Base-by-base conservation (phyloP, 2,888 invertebrate genomes). In the Agrypnus murinus region DNA sequence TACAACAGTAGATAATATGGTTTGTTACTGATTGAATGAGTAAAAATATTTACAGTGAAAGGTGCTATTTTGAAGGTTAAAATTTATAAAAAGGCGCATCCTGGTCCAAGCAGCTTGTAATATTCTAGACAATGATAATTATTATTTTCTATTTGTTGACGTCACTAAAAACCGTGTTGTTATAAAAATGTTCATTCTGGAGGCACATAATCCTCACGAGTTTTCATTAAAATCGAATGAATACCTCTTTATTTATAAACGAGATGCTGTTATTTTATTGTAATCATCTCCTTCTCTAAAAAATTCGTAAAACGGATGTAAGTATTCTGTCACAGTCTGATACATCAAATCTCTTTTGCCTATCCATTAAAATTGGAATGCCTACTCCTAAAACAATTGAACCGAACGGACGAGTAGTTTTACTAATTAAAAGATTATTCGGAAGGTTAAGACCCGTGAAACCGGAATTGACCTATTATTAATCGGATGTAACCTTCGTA, bases 21-120 rank as follows among this genome's bases (percentile, higher is more conserved):
- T 50, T 55, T 36, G 17, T 36, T 36, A 36, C 55, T 10, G 55
- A 36, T 19, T 55, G 55, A 55, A 55, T 55, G 55, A 36, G 38
- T 36, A 55, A 55, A 17, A 34, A 55, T 12, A 31, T 50, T 36
- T 74, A 58, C 31, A 75, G 81, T 81, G 79, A 78, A 79, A 79
- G 80, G 78, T 77, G 75, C 71, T 64, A 69, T 75, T 80, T 78
- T 76, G 81, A 81, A 81, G 81, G 81, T 80, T 80, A 74, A 76
- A 75, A 74, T 77, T 74, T 77, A 80, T 79, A 79, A 78, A 79
- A 81, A 81, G 81, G 77, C 74, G 80, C 80, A 79, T 81, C 81
- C 81, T 80, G 81, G 81, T 80, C 79, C 77, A 70, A 58, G 62
- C 73, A 48, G 40, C 60, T 66, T 66, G 40, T 25, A 25, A 25